Evolutionary conservation across 2,888 invertebrate genomes (phyloP), one percentile per base, ranked within the genome.

Genomic region (Trachelus tabidus): DNA sequence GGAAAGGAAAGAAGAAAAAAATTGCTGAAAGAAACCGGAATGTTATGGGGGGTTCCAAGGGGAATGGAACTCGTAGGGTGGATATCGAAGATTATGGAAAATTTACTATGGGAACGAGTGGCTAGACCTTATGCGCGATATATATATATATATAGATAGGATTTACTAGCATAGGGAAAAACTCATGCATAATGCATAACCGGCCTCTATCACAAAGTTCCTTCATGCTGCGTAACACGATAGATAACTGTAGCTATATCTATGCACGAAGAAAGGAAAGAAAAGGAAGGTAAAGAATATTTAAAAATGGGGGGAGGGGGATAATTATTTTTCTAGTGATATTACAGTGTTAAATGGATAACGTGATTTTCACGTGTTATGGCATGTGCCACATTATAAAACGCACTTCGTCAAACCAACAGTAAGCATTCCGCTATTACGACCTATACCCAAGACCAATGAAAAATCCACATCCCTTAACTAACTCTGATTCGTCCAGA

Each of bases 171-270:
- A 23, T 23, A 56, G 31, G 75, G 75, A 56, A 75, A 75, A 75
- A 75, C n/a, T 35, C 75, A 75, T 75, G 75, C n/a, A 75, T 75
- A 75, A 75, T 75, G 75, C 75, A 75, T 56, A 31, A 56, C 23
- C 9, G 2, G 23, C 9, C 56, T 56, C 23, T 56, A 23, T 23
- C 23, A 56, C 56, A 56, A 23, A 56, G 56, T 56, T 56, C 56
- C 23, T 56, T 23, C 56, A 56, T 56, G 23, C 23, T 56, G 23
- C 56, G 56, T 56, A 56, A 56, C 56, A 15, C 56, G 15, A 56
- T 23, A 23, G 56, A 56, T 23, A 56, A 23, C 56, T 56, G 23
- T 9, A 56, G 56, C 23, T 40, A 6, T 56, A 23, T 56, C 2
- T 15, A 15, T 23, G 23, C 23, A 15, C 15, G 56, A 56, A 56